A percentile compares a stretch with the other conserved stretches of the same genome.
phyloP scores from a whole-genome alignment of 92 coral and sea anemone genomes.

The Montipora capitata region DNA sequence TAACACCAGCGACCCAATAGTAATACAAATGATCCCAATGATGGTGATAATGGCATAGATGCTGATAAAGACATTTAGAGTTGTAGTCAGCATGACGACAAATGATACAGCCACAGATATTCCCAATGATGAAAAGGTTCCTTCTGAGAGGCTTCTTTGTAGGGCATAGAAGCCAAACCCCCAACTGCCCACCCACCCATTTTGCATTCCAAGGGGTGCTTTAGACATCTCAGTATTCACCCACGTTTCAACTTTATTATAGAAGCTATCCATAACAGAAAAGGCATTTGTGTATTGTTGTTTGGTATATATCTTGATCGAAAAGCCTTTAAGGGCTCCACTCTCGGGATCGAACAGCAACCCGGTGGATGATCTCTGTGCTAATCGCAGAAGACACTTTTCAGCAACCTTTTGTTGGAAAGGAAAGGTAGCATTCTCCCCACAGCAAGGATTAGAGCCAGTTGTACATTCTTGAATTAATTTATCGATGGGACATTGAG shows the following conservation, averaged over 20 bases:
- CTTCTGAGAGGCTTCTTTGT: slow-evolving; percentile 82
- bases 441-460: slow-evolving; percentile 54
- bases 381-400: slow-evolving; percentile 27
- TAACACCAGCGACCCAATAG: slow-evolving; percentile 91
- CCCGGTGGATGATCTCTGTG: neutral
- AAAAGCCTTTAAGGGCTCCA: slow-evolving; percentile 53
- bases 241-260: slow-evolving; percentile 79
- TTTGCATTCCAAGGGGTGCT: slow-evolving; percentile 85
- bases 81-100: slow-evolving; percentile 87
- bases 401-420: slow-evolving; percentile 54
- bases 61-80: slow-evolving; percentile 94
- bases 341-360: slow-evolving; percentile 47
- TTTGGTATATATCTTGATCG: slow-evolving; percentile 71
- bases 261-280: slow-evolving; percentile 77
- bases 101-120: slow-evolving; percentile 95
- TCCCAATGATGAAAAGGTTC: slow-evolving; percentile 88
- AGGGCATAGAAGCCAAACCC: slow-evolving; percentile 77
- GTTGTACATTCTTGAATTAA: slow-evolving; percentile 8
- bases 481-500: slow-evolving; percentile 59
- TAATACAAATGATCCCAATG: slow-evolving; percentile 85
- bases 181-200: slow-evolving; percentile 83
- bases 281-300: slow-evolving; percentile 71
- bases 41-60: slow-evolving; percentile 95
- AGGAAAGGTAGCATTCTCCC: slow-evolving; percentile 71
- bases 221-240: slow-evolving; percentile 59